phyloP scores from a whole-genome alignment of 2,888 invertebrate species.

The Ditylenchus weischeri region DNA sequence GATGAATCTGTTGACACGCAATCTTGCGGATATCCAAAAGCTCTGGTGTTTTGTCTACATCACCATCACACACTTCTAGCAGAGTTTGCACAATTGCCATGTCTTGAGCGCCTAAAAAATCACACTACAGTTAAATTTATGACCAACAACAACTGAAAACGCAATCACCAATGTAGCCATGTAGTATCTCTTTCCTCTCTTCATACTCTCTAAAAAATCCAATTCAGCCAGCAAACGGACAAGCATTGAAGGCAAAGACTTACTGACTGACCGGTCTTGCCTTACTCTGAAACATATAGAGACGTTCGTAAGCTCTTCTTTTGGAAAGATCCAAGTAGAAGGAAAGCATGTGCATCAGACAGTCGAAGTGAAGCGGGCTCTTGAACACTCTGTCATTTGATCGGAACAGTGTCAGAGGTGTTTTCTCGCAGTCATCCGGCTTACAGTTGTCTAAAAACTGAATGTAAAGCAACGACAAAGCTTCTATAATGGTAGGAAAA shows the following conservation, averaged over 20 bases:
- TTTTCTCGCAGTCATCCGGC: slow-evolving; percentile 13
- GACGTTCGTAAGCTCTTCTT: slow-evolving; percentile 22
- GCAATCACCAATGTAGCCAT: no score
- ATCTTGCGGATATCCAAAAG: slow-evolving; percentile 78
- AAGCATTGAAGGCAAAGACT: background rate
- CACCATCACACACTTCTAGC: slow-evolving; percentile 73
- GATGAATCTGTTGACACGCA: slow-evolving; percentile 90
- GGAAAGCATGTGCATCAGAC: slow-evolving; percentile 73
- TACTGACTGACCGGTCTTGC: background rate
- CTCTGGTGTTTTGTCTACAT: slow-evolving; percentile 36
- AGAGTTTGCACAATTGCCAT: slow-evolving; percentile 88
- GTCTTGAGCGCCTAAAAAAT: slow-evolving; percentile 86
- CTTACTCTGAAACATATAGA: slow-evolving; percentile 4
- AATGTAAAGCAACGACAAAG: background rate
- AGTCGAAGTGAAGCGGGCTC: slow-evolving; percentile 84
- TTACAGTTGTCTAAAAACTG: no score
- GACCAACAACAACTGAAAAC: no score
- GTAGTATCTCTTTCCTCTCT: slow-evolving; percentile 75
- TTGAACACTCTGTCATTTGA: slow-evolving; percentile 55
- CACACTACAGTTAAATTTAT: slow-evolving; percentile 67
- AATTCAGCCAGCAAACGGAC: slow-evolving; percentile 6
- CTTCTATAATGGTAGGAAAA: no score
- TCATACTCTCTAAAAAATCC: slow-evolving; percentile 59
- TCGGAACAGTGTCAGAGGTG: slow-evolving; percentile 34
- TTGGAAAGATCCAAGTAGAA: slow-evolving; percentile 81